A percentile compares a stretch with the other conserved stretches of the same genome.
These are phyloP conservation scores for Buteo buteo DNA, from an alignment of 2,113 vertebrate species.

Conservation along the genomic window DNA sequence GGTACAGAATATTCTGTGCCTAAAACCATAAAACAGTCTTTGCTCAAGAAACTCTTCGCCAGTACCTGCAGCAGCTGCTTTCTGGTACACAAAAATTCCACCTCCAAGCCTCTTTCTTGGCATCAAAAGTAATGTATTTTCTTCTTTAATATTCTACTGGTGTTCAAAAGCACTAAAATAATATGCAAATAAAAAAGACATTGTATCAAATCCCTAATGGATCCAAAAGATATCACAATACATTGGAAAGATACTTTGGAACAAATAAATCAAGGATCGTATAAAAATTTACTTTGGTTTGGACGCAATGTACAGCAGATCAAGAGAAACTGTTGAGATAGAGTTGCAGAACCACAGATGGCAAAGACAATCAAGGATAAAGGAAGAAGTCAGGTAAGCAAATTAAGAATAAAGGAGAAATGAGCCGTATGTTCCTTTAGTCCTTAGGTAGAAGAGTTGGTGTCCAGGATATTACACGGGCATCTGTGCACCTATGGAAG, in stretches of 20 bases:
- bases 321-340: neutral
- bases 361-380: neutral
- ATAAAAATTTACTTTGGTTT: neutral
- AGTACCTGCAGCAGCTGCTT: neutral
- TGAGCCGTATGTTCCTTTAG: neutral
- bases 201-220: neutral
- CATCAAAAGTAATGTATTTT: neutral
- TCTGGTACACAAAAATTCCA: neutral
- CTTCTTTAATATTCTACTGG: neutral
- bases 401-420: neutral
- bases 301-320: neutral
- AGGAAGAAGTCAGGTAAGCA: neutral
- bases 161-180: neutral
- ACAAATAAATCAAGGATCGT: neutral
- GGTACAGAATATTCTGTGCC: neutral
- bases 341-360: neutral
- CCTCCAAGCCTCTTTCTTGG: neutral
- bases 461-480: neutral
- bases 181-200: neutral
- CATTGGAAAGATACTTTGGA: neutral
- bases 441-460: neutral
- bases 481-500: neutral
- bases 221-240: neutral
- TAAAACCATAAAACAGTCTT: neutral
- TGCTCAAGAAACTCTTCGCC: neutral